A percentile compares a stretch with the other conserved stretches of the same genome.
Evolutionary conservation across 2,888 invertebrate species (phyloP).

Genomic region (Archaeoteleia sp.): DNA sequence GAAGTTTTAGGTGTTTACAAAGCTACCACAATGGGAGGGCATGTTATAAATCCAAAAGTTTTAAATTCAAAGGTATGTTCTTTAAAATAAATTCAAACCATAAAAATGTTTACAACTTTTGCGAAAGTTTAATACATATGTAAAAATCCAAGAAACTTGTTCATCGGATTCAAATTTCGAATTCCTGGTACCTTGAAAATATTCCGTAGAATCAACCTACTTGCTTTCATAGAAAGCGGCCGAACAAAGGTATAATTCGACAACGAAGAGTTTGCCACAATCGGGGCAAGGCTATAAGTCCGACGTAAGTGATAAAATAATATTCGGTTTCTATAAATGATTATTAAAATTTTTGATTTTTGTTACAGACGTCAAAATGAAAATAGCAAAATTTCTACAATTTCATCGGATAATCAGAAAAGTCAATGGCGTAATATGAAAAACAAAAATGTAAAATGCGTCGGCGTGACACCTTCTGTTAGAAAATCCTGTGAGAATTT

Average conservation of each 20-base stretch:
- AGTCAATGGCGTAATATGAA: conserved; percentile 56
- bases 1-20: conserved; percentile 75
- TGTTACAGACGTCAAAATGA: conserved; percentile 34
- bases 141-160: no score
- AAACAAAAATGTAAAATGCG: no score
- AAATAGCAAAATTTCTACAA: conserved; percentile 18
- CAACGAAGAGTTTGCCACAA: conserved; percentile 70
- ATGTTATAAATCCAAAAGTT: conserved; percentile 73
- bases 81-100: conserved; percentile 2
- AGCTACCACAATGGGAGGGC: conserved; percentile 54
- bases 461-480: no score
- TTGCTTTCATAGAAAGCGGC: conserved; percentile 59
- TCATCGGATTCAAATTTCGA: conserved; percentile 1
- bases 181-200: conserved; percentile 8
- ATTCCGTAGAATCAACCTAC: conserved; percentile 57
- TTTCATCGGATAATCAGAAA: conserved; percentile 31
- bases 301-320: conserved; percentile 56
- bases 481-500: conserved; percentile 39
- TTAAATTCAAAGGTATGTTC: conserved; percentile 69
- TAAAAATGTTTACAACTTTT: background rate
- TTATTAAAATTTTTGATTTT: conserved; percentile 6
- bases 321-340: no score
- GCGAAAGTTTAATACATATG: background rate
- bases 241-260: conserved; percentile 63
- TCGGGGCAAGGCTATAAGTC: conserved; percentile 56